These are phyloP conservation scores for Merodon equestris DNA, from an alignment of 2,888 invertebrate genomes.

Conservation along the genomic window DNA sequence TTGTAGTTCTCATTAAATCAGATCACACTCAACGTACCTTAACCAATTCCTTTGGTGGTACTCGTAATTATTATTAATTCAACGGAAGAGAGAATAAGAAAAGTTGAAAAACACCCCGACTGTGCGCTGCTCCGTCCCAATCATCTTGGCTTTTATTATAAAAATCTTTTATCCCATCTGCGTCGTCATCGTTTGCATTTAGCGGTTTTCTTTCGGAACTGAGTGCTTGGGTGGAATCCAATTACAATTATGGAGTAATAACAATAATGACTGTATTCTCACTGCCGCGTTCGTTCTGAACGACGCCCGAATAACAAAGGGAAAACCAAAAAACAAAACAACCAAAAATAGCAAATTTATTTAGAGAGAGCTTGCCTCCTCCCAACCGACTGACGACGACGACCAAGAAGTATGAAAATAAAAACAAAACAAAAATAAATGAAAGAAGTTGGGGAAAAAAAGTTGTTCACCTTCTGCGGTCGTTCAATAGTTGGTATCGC, in stretches of 20 bases:
- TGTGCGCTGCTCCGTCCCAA: neutral
- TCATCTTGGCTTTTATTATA: slow-evolving; percentile 7
- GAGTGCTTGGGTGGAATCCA: slow-evolving; percentile 36
- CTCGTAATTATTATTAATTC: no score
- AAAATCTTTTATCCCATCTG: slow-evolving; percentile 28
- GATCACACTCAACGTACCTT: no score
- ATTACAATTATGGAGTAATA: slow-evolving; percentile 53
- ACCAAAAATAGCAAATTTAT: slow-evolving; percentile 35
- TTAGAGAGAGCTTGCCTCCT: no score
- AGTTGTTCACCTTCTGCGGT: slow-evolving; percentile 68
- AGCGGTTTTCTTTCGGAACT: slow-evolving; percentile 29
- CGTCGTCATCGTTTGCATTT: slow-evolving; percentile 8
- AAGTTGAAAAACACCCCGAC: no score
- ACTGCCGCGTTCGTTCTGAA: neutral
- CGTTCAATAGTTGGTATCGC: slow-evolving; percentile 58
- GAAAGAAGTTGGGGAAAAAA: no score
- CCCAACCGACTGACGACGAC: no score
- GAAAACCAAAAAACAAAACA: slow-evolving; percentile 1
- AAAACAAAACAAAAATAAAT: slow-evolving; percentile 20
- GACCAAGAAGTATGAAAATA: slow-evolving; percentile 16
- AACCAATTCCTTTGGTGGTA: no score
- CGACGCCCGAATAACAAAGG: neutral
- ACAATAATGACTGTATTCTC: slow-evolving; percentile 19
- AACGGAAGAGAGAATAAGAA: no score
- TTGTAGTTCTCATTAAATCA: no score